Base-by-base conservation (phyloP, 2,888 invertebrate species). In the Elgonia sp. region DNA sequence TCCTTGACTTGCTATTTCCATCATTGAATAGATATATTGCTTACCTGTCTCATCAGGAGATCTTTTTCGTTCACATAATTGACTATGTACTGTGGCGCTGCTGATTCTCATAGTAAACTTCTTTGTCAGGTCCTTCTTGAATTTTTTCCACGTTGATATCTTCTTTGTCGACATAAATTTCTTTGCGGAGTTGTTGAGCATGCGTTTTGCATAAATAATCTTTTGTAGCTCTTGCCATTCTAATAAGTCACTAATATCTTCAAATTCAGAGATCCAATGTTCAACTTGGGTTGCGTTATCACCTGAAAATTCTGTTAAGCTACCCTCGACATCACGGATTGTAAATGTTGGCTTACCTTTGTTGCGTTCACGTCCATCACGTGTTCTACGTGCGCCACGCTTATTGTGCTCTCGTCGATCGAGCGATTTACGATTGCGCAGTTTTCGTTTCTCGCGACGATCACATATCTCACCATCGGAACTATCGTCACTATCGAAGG, bases 1-100 rank as follows among this genome's bases (percentile, higher is more conserved):
- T 0, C 86, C 89, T 76, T 90, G 87, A 5, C 65, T 79, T 0
- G 89, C 90, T 12, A 90, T 91, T 37, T 88, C 87, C 18, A 82
- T 81, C 90, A 91, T 91, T 0, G 84, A 79, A 2, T 89, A 89
- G 0, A 90, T 42, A 57, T 91, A 91, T 18, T 90, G 85, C 21
- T 82, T 65, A 9, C 62, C 42, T 2, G 50, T 90, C 69, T 91
- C 89, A 20, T 65, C 53, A 0, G 69, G 20, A 14, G 87, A 69
- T 10, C 77, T 85, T 42, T 84, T 90, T 0, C 89, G 85, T 20
- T 62, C 77, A 2, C 42, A 29, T 4, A 90, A 55, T 40, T 87
- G 79, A 2, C 39, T 65, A 53, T 91, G 90, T 6, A 91, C 73
- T 14, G 37, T 21, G 0, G 87, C 88, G 53, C 91, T 90, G 21